Percentiles rank a stretch among this genome's conserved stretches.
Conservation (phyloP, 1,140 invertebrate species). For the Stegodyphus mimosarum region DNA sequence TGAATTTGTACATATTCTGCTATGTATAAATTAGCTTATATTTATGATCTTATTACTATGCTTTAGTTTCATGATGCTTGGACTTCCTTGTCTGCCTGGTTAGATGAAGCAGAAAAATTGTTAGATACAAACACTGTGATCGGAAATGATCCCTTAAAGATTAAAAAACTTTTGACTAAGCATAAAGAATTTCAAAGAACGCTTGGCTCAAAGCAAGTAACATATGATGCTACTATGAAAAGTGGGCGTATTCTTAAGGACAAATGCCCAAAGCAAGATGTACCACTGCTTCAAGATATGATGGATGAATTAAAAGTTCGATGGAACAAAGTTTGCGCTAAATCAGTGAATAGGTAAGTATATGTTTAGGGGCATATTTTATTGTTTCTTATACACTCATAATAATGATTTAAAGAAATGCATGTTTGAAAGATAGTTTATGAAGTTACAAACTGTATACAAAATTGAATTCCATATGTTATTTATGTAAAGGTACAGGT, state of each 20-base stretch:
- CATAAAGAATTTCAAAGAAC: conserved; percentile 95
- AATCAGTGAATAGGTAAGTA: conserved; percentile 82
- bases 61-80: conserved; percentile 85
- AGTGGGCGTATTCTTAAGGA: conserved; percentile 91
- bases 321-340: conserved; percentile 93
- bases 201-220: conserved; percentile 89
- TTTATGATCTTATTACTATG: neutral
- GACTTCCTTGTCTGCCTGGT: conserved; percentile 80
- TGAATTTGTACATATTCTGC: neutral
- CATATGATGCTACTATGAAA: conserved; percentile 90
- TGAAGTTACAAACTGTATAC: too few species aligned
- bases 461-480: too few species aligned
- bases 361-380: neutral
- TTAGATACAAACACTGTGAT: conserved; percentile 69
- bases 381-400: neutral
- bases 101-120: conserved; percentile 85
- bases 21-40: neutral
- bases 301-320: conserved; percentile 89
- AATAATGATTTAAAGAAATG: neutral
- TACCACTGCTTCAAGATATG: conserved; percentile 84
- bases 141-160: conserved; percentile 90
- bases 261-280: conserved; percentile 91
- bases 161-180: conserved; percentile 86
- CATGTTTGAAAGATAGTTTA: too few species aligned
- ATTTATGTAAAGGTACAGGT: too few species aligned